phyloP scores from a whole-genome alignment of 2,113 vertebrate genomes.

The Platichthys stellatus region DNA sequence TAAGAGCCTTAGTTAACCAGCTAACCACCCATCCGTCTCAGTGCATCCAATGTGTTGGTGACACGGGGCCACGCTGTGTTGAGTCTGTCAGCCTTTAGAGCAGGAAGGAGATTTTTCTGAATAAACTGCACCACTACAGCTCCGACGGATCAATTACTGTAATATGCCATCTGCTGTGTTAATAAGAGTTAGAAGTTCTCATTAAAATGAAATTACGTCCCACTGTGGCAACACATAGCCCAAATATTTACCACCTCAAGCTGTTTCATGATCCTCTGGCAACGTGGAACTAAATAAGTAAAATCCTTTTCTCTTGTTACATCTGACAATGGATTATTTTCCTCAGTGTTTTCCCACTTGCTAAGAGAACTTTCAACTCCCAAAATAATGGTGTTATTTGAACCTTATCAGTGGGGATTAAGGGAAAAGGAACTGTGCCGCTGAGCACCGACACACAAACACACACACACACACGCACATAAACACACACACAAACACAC shows the following conservation, averaged over 20 bases:
- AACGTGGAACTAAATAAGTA: not conserved
- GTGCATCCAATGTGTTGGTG: too few species aligned
- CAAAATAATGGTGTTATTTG: constrained; percentile 5
- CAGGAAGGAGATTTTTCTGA: too few species aligned
- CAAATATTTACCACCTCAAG: not conserved
- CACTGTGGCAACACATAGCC: not conserved
- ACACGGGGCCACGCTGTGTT: too few species aligned
- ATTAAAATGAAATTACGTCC: not conserved
- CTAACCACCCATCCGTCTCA: too few species aligned
- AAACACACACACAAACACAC: too few species aligned
- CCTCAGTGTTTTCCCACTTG: not conserved
- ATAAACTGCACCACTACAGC: not conserved
- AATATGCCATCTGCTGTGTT: constrained; percentile 3
- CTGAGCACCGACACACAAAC: not conserved
- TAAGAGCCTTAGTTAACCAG: too few species aligned
- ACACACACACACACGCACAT: not conserved
- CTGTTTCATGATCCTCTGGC: constrained; percentile 2
- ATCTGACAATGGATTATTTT: not conserved
- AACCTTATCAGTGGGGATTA: constrained; percentile 4
- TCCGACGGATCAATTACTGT: not conserved
- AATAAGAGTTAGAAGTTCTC: not conserved
- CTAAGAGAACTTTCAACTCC: not conserved
- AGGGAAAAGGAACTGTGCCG: not conserved
- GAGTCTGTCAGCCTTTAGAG: too few species aligned
- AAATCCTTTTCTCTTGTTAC: not conserved